Conservation (phyloP, 2,888 invertebrate genomes). For the Archips xylosteana region DNA sequence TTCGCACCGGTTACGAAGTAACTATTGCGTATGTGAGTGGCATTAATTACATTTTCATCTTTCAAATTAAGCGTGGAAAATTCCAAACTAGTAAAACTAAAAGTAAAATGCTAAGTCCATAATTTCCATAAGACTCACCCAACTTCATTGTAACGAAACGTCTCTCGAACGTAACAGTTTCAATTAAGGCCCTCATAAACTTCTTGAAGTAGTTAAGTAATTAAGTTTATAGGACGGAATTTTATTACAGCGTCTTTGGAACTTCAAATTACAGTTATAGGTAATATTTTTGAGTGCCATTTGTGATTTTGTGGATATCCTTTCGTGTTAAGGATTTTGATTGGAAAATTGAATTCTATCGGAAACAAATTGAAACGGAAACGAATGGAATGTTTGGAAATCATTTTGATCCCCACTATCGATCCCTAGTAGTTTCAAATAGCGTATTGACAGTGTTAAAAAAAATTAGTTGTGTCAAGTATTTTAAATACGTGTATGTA, state of each 20-base stretch:
- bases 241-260: not conserved
- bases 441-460: no score
- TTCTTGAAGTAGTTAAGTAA: slow-evolving; percentile 13
- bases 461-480: no score
- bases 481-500: no score
- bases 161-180: slow-evolving; percentile 19
- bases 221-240: slow-evolving; percentile 12
- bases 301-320: not conserved
- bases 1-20: no score
- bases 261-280: not conserved
- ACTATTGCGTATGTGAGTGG: no score
- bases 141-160: slow-evolving; percentile 20
- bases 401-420: no score
- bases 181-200: slow-evolving; percentile 27
- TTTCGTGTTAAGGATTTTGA: not conserved
- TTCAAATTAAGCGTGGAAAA: not conserved
- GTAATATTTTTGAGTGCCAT: not conserved
- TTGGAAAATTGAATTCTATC: not conserved
- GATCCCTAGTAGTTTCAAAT: no score
- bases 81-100: not conserved
- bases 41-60: no score
- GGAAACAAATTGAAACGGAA: not conserved
- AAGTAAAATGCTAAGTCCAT: not conserved
- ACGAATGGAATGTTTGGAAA: no score
- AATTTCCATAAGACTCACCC: slow-evolving; percentile 4